Evolutionary conservation across 1,140 invertebrate species (phyloP).

Genomic region (Lucilia sericata): DNA sequence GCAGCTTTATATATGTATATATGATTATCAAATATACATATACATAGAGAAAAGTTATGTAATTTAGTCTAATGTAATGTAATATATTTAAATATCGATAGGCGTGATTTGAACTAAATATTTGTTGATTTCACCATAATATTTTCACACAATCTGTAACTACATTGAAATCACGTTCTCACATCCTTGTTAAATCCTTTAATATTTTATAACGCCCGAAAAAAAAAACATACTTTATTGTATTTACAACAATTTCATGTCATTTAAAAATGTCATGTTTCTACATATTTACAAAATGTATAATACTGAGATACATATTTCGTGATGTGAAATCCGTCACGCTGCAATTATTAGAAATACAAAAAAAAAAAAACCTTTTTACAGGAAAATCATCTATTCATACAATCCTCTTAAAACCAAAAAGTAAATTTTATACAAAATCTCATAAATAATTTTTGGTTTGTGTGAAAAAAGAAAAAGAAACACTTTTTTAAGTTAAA

Average conservation of each 20-base stretch:
- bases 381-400: constrained; percentile 14
- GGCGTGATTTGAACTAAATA: too few relatives aligned
- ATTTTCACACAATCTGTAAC: background rate
- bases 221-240: background rate
- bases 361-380: background rate
- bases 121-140: too few relatives aligned
- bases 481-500: background rate
- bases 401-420: background rate
- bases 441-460: constrained; percentile 24
- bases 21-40: too few relatives aligned
- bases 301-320: background rate
- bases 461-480: constrained; percentile 14
- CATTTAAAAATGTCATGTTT: constrained; percentile 22
- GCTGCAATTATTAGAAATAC: constrained; percentile 10
- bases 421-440: constrained; percentile 18
- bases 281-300: background rate
- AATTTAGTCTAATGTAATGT: too few relatives aligned
- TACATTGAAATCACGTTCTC: background rate
- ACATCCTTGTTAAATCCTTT: background rate
- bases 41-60: too few relatives aligned
- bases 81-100: too few relatives aligned
- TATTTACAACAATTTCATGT: background rate
- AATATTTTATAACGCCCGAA: background rate
- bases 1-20: too few relatives aligned
- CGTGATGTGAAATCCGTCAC: constrained; percentile 36